phyloP scores from a whole-genome alignment of 2,113 vertebrate genomes.

The Equus przewalskii region DNA sequence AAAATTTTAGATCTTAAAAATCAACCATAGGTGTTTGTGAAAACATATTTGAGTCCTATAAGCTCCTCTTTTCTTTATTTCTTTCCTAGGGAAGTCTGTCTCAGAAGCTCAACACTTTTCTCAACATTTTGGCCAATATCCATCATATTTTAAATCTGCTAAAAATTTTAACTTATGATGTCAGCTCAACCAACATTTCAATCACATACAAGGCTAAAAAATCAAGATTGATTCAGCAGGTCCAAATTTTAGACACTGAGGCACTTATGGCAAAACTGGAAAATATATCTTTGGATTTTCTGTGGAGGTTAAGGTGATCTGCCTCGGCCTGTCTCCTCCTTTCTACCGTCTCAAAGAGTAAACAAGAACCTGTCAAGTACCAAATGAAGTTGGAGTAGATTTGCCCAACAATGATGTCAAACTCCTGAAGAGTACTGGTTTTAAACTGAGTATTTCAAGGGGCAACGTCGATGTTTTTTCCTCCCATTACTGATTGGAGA shows the following conservation, averaged over 20 bases:
- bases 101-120: neutral
- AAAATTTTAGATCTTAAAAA: conserved; percentile 14
- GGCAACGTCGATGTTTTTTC: neutral
- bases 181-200: neutral
- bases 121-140: neutral
- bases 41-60: neutral
- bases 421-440: neutral
- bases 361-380: neutral
- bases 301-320: neutral
- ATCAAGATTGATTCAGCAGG: neutral
- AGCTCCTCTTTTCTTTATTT: neutral
- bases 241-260: neutral
- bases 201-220: neutral
- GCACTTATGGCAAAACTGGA: neutral
- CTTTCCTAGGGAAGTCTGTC: neutral
- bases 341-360: neutral
- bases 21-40: neutral
- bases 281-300: neutral
- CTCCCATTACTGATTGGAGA: neutral
- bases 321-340: neutral
- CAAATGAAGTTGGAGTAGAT: neutral
- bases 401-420: neutral
- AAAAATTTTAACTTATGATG: neutral
- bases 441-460: neutral
- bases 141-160: neutral